A percentile compares a stretch with the other conserved stretches of the same genome.
phyloP scores from a whole-genome alignment of 2,113 vertebrate genomes.

The Antidorcas marsupialis region DNA sequence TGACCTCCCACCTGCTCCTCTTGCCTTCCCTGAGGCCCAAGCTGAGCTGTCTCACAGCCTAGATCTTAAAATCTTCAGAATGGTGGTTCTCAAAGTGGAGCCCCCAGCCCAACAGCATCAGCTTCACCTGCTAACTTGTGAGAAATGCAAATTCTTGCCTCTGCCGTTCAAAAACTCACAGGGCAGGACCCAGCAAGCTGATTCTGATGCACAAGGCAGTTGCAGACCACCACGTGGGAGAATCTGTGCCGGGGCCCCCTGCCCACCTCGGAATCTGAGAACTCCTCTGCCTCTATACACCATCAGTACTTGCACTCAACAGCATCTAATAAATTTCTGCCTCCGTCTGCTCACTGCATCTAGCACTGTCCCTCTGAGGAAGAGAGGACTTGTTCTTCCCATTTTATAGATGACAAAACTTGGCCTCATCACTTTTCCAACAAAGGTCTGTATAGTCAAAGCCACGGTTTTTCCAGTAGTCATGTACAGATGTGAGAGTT shows the following conservation, averaged over 20 bases:
- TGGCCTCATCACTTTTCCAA: not conserved
- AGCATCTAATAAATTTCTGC: not conserved
- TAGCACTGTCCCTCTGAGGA: not conserved
- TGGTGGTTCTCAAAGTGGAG: not conserved
- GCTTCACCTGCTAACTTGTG: not conserved
- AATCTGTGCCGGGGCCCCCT: not conserved
- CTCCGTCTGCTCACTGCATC: accelerated
- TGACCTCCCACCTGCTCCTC: not conserved
- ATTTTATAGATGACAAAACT: not conserved
- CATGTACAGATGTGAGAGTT: not conserved
- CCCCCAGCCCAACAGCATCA: not conserved
- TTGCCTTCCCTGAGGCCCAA: not conserved
- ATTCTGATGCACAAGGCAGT: not conserved
- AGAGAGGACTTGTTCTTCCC: not conserved
- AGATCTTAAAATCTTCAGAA: not conserved
- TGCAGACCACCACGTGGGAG: not conserved
- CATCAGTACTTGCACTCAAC: not conserved
- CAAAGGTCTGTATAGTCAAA: not conserved
- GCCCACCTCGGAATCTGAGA: not conserved
- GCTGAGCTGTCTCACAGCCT: too few species aligned
- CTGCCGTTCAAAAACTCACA: not conserved
- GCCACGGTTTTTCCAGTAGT: not conserved
- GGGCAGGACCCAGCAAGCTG: not conserved
- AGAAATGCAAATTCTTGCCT: not conserved
- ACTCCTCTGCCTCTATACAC: too few species aligned